Conservation (phyloP, 2,888 invertebrate species). For the Drosophila kuntzei region DNA sequence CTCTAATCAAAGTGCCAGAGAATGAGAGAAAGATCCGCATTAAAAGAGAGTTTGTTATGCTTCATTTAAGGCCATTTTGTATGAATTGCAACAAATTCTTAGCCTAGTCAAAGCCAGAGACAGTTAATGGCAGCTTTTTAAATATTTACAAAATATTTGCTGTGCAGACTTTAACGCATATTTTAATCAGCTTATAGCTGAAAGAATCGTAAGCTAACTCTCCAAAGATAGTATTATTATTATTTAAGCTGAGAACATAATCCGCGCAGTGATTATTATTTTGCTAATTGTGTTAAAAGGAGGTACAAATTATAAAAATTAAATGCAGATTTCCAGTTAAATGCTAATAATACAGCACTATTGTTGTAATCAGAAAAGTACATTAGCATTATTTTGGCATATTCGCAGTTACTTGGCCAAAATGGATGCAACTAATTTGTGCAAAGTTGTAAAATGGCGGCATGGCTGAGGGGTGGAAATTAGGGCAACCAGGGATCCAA, state of each 20-base stretch:
- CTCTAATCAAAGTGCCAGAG: conserved; percentile 58
- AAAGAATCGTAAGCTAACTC: not conserved
- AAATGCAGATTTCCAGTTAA: conserved; percentile 5
- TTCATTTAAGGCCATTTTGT: conserved; percentile 63
- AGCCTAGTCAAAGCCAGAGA: not conserved
- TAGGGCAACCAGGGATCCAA: conserved; percentile 37
- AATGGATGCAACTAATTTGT: conserved; percentile 57
- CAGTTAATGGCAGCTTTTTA: not conserved
- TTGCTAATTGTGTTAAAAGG: not conserved
- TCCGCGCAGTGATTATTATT: not conserved
- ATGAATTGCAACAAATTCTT: conserved; percentile 3
- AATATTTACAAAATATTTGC: not conserved
- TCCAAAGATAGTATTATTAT: not conserved
- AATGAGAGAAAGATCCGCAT: conserved; percentile 22
- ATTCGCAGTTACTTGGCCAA: conserved; percentile 31
- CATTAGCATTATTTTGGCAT: conserved; percentile 24
- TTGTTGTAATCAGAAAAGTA: conserved; percentile 16
- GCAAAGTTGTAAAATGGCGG: conserved; percentile 32
- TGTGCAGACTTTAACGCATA: not conserved
- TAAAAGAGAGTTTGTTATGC: conserved; percentile 59
- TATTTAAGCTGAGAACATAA: not conserved
- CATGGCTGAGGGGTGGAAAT: not conserved
- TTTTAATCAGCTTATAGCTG: not conserved
- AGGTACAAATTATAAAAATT: not conserved
- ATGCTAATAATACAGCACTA: not conserved